These are phyloP conservation scores for Brachyhypopomus occidentalis DNA, from an alignment of 2,113 vertebrate species.

Conservation along the genomic window DNA sequence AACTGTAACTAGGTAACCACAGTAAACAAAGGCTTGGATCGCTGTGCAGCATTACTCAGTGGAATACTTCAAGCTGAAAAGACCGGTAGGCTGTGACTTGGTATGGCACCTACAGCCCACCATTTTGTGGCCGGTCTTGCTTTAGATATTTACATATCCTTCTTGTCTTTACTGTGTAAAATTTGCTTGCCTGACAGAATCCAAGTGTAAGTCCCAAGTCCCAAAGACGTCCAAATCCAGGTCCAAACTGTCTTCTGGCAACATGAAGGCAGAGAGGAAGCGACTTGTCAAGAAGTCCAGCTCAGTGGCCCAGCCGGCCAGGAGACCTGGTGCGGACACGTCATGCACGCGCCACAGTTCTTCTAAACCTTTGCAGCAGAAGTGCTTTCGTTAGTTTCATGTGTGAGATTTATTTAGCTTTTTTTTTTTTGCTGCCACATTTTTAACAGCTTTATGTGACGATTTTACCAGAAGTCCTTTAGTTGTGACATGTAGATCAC, in stretches of 20 bases:
- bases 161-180: neutral
- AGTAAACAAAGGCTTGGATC: slow-evolving; percentile 80
- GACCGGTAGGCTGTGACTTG: slow-evolving; percentile 67
- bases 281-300: slow-evolving; percentile 68
- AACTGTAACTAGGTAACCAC: slow-evolving; percentile 71
- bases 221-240: slow-evolving; percentile 53
- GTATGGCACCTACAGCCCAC: neutral
- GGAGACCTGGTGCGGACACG: slow-evolving; percentile 42
- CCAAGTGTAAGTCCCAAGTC: slow-evolving; percentile 56
- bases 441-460: too few species aligned
- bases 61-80: slow-evolving; percentile 80
- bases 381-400: neutral
- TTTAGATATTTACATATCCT: neutral
- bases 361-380: neutral
- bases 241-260: slow-evolving; percentile 26
- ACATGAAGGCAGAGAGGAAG: slow-evolving; percentile 64
- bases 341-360: too few species aligned
- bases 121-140: neutral
- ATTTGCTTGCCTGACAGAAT: slow-evolving; percentile 51
- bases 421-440: too few species aligned
- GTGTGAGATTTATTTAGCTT: too few species aligned
- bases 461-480: too few species aligned
- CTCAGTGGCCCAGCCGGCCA: neutral
- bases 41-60: slow-evolving; percentile 84
- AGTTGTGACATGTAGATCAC: too few species aligned